Percentiles rank a stretch among this genome's conserved stretches.
Conservation (phyloP, 2,888 invertebrate genomes). For the Acanthococcus lagerstroemiae region DNA sequence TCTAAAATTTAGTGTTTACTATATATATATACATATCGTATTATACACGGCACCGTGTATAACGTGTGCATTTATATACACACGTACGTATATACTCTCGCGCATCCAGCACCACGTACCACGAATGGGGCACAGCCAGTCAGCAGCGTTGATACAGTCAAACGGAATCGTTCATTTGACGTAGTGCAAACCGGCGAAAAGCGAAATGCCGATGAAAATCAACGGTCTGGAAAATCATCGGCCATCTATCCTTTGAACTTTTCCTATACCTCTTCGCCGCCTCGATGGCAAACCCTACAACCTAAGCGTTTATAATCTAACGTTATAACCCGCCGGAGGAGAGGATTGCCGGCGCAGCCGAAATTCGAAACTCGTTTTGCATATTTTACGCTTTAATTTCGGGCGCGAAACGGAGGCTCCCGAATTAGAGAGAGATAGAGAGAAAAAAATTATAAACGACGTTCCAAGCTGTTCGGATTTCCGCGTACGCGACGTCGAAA, state of each 20-base stretch:
- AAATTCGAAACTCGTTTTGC: slow-evolving; percentile 1
- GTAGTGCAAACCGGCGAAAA: slow-evolving; percentile 17
- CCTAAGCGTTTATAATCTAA: slow-evolving; percentile 6
- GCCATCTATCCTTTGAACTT: slow-evolving; percentile 24
- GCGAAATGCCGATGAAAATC: slow-evolving; percentile 25
- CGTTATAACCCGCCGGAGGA: background rate
- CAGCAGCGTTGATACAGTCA: slow-evolving; percentile 11
- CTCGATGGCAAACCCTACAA: background rate
- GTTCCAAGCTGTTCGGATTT: no score
- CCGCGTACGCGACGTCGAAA: no score
- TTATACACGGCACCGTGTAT: background rate
- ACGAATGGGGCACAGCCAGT: no score
- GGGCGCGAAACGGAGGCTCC: background rate
- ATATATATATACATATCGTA: slow-evolving; percentile 5
- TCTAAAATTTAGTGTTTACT: slow-evolving; percentile 12
- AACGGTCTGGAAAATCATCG: slow-evolving; percentile 26
- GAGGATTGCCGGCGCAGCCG: background rate
- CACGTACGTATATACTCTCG: background rate
- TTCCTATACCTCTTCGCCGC: slow-evolving; percentile 18
- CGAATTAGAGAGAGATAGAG: background rate
- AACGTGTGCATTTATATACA: background rate
- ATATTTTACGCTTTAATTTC: slow-evolving; percentile 7
- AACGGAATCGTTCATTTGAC: slow-evolving; percentile 27
- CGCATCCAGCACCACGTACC: no score
- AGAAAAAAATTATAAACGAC: background rate